Evolutionary conservation across 1,140 invertebrate genomes (phyloP).

Genomic region (Diuraphis noxia): DNA sequence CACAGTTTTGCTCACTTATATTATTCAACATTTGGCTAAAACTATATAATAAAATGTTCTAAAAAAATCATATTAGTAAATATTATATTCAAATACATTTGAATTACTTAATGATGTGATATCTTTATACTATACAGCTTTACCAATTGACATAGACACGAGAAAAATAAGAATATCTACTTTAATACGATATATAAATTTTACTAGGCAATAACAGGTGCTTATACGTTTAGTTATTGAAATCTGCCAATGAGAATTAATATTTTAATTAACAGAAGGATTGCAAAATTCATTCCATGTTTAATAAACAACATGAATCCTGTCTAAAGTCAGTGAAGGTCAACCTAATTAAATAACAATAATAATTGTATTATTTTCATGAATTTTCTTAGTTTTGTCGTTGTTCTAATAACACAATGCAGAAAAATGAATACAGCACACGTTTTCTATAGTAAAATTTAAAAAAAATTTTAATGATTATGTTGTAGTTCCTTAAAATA

Average conservation of each 20-base stretch:
- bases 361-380: not conserved
- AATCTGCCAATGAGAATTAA: not conserved
- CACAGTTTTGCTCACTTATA: too few species aligned
- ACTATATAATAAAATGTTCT: not conserved
- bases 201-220: not conserved
- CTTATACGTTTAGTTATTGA: not conserved
- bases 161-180: not conserved
- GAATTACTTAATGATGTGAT: not conserved
- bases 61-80: not conserved
- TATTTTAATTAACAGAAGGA: not conserved
- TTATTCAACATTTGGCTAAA: not conserved
- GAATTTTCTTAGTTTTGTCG: not conserved
- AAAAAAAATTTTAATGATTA: not conserved
- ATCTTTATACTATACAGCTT: not conserved
- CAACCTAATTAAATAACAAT: not conserved
- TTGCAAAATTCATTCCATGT: not conserved
- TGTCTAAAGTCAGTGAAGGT: conserved; percentile 7
- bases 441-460: not conserved
- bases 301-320: not conserved
- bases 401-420: not conserved
- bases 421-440: not conserved
- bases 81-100: not conserved
- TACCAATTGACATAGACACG: not conserved
- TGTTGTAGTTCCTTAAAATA: not conserved
- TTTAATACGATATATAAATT: not conserved